Percentiles rank a stretch among this genome's conserved stretches.
phyloP scores from a whole-genome alignment of 2,797 vertebrate species.

The Macroramphosus scolopax region DNA sequence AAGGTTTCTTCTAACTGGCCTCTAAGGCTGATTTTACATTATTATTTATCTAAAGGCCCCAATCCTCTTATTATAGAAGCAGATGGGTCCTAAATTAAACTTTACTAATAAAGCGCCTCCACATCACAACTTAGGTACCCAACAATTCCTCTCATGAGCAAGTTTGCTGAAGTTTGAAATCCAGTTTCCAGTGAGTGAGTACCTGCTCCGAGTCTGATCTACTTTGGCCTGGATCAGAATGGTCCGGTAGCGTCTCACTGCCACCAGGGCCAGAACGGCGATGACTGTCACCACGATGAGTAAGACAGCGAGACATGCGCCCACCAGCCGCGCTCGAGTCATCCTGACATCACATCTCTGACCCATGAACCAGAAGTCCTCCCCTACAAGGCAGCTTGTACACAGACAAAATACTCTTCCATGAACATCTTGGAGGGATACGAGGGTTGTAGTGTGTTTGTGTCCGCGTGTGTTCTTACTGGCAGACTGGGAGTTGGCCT shows the following conservation, averaged over 20 bases:
- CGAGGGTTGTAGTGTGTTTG: background rate
- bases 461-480: conserved; percentile 65
- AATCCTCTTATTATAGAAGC: too few species aligned
- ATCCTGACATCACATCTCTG: conserved; percentile 82
- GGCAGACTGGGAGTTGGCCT: conserved; percentile 78
- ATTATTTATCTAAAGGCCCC: too few species aligned
- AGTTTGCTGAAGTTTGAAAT: too few species aligned
- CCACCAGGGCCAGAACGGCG: conserved; percentile 68
- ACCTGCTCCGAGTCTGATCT: conserved; percentile 91
- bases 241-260: conserved; percentile 79
- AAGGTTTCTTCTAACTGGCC: too few species aligned
- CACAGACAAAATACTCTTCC: background rate
- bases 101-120: too few species aligned
- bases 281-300: conserved; percentile 73
- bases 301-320: conserved; percentile 76
- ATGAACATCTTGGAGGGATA: too few species aligned
- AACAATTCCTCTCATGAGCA: too few species aligned
- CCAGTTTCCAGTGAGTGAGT: conserved; percentile 16
- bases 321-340: conserved; percentile 80
- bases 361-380: conserved; percentile 88
- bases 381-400: conserved; percentile 81
- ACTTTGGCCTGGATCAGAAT: conserved; percentile 85
- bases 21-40: too few species aligned
- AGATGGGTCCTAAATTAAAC: too few species aligned
- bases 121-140: too few species aligned